Percentiles rank a stretch among this genome's conserved stretches.
Conservation (phyloP, 2,888 invertebrate species). For the Spialia ferax region DNA sequence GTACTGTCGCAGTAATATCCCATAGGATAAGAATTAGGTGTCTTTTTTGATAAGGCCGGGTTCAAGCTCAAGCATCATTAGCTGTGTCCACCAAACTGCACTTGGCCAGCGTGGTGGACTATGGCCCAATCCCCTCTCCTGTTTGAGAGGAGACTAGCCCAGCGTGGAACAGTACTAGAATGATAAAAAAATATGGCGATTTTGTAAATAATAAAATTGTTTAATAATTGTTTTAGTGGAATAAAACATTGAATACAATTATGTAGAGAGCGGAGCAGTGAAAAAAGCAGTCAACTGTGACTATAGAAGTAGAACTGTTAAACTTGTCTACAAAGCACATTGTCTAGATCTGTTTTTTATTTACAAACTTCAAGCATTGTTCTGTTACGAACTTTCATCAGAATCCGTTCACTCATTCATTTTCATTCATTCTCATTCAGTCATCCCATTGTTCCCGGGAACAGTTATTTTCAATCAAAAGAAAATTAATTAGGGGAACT, state of each 20-base stretch:
- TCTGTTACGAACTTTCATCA: conserved; percentile 32
- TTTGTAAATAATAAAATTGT: no score
- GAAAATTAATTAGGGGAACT: conserved; percentile 35
- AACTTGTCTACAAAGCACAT: conserved; percentile 13
- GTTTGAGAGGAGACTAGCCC: no score
- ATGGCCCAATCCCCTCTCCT: no score
- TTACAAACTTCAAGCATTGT: conserved; percentile 29
- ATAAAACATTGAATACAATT: not conserved
- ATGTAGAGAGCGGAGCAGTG: not conserved
- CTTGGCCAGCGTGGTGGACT: no score
- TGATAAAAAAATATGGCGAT: no score
- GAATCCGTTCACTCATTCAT: conserved; percentile 27
- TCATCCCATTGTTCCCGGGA: conserved; percentile 27
- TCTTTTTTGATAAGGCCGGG: no score
- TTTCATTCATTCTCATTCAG: conserved; percentile 16
- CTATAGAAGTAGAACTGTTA: not conserved
- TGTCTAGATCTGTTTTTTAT: conserved; percentile 25
- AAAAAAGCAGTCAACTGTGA: not conserved
- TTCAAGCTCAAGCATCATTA: no score
- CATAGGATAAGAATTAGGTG: no score
- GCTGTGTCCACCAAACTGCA: no score
- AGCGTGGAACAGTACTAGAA: no score
- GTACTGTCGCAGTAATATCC: no score
- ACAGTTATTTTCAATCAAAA: conserved; percentile 30
- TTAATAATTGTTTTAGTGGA: no score